Percentiles rank a stretch among this genome's conserved stretches.
Evolutionary conservation across 2,797 vertebrate genomes (phyloP).

Genomic region (Dryobates pubescens): DNA sequence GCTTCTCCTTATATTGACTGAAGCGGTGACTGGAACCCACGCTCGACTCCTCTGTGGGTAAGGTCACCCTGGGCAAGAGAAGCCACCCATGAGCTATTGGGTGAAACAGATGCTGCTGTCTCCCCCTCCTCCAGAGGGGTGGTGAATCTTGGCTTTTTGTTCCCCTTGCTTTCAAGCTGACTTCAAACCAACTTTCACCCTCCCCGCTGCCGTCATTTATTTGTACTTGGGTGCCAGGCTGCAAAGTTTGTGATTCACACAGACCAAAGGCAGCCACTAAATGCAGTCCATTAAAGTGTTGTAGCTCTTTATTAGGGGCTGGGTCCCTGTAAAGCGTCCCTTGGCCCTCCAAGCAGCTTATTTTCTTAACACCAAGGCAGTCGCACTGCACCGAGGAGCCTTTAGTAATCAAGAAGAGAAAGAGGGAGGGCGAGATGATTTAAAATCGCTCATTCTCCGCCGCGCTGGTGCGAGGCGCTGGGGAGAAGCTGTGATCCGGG

Average conservation of each 20-base stretch:
- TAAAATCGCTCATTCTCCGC: conserved; percentile 5
- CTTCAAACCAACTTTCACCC: conserved; percentile 21
- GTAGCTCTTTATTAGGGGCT: no score
- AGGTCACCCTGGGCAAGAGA: not conserved
- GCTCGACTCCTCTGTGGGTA: not conserved
- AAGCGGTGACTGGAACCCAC: rapidly evolving
- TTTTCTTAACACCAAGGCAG: not conserved
- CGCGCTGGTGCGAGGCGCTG: conserved; percentile 10
- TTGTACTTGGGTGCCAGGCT: not conserved
- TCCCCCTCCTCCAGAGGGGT: not conserved
- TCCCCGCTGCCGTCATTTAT: not conserved
- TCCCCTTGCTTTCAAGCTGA: conserved; percentile 25
- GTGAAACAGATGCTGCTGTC: not conserved
- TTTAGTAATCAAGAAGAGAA: conserved; percentile 35
- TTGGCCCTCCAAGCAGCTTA: not conserved
- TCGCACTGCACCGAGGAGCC: not conserved
- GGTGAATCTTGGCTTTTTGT: not conserved
- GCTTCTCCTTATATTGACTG: not conserved
- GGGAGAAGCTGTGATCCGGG: conserved; percentile 6
- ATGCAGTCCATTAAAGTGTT: not conserved
- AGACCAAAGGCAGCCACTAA: not conserved
- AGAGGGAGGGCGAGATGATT: not conserved
- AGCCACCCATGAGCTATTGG: conserved; percentile 2
- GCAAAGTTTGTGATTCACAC: conserved; percentile 19
- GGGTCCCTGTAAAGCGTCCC: not conserved